Conservation (phyloP, 1,140 invertebrate species). For the Drosophila seguyi region DNA sequence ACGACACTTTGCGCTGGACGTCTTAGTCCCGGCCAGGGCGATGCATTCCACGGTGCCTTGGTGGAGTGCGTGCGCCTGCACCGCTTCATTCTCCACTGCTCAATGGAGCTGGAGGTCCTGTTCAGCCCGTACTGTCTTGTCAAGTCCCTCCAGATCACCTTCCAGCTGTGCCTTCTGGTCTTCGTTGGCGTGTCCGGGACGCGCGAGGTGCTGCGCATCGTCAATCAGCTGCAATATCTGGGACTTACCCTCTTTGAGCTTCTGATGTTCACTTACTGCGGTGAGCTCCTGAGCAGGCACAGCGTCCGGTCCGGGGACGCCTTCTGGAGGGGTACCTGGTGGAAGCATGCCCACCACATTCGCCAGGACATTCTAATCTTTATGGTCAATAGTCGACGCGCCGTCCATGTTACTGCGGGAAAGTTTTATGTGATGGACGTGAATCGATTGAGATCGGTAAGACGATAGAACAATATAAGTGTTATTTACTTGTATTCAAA, state of each 20-base stretch:
- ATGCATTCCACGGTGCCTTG: slow-evolving; percentile 45
- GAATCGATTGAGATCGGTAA: slow-evolving; percentile 69
- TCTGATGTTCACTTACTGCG: slow-evolving; percentile 79
- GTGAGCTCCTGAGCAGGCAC: slow-evolving; percentile 67
- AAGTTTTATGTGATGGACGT: slow-evolving; percentile 82
- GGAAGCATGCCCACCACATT: slow-evolving; percentile 54
- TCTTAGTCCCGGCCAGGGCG: background rate
- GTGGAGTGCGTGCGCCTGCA: slow-evolving; percentile 71
- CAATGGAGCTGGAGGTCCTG: slow-evolving; percentile 63
- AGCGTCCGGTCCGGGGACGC: slow-evolving; percentile 75
- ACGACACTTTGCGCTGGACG: slow-evolving; percentile 4
- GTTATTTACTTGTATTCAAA: background rate
- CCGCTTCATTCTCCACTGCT: slow-evolving; percentile 64
- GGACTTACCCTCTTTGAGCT: slow-evolving; percentile 64
- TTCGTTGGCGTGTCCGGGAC: slow-evolving; percentile 75
- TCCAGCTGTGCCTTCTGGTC: slow-evolving; percentile 74
- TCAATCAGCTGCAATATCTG: slow-evolving; percentile 77
- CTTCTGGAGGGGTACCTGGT: slow-evolving; percentile 72
- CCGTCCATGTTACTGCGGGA: slow-evolving; percentile 71
- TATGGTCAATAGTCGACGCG: slow-evolving; percentile 65
- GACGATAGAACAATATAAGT: background rate
- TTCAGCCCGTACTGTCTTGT: slow-evolving; percentile 79
- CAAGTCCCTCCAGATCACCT: slow-evolving; percentile 78
- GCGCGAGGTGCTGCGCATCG: slow-evolving; percentile 60
- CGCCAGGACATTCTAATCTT: slow-evolving; percentile 73